phyloP scores from a whole-genome alignment of 2,113 vertebrate species.

The Coryphaenoides rupestris region DNA sequence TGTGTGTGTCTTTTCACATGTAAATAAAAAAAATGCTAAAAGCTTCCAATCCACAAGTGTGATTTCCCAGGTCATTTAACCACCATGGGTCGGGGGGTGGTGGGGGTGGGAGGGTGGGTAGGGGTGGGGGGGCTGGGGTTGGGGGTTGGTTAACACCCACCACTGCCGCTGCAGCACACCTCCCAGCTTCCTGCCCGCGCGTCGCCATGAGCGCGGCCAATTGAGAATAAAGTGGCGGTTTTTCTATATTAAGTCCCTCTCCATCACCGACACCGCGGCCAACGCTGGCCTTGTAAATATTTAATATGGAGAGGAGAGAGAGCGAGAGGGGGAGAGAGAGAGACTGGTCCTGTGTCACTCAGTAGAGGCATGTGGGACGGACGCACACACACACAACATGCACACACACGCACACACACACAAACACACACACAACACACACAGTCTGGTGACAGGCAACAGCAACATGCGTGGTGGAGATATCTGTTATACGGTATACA shows the following conservation, averaged over 20 bases:
- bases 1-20: too few species aligned
- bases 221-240: slow-evolving; percentile 75
- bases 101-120: too few species aligned
- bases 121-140: too few species aligned
- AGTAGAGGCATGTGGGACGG: slow-evolving; percentile 33
- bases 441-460: slow-evolving; percentile 63
- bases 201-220: slow-evolving; percentile 68
- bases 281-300: slow-evolving; percentile 80
- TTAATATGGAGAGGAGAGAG: slow-evolving; percentile 76
- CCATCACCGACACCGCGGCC: slow-evolving; percentile 84
- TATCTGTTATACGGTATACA: slow-evolving; percentile 58
- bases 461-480: slow-evolving; percentile 47
- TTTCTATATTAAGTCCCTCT: slow-evolving; percentile 86
- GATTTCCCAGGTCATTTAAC: too few species aligned
- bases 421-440: too few species aligned
- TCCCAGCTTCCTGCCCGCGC: slow-evolving; percentile 42
- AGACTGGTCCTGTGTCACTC: slow-evolving; percentile 61
- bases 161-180: slow-evolving; percentile 15
- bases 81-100: too few species aligned
- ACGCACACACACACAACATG: slow-evolving; percentile 39
- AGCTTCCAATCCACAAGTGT: too few species aligned
- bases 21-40: too few species aligned
- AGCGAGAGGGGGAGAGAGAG: too few species aligned
- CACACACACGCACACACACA: too few species aligned
- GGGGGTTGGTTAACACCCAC: slow-evolving; percentile 2